Conservation (phyloP, 2,888 invertebrate genomes). For the Diabrotica balteata region DNA sequence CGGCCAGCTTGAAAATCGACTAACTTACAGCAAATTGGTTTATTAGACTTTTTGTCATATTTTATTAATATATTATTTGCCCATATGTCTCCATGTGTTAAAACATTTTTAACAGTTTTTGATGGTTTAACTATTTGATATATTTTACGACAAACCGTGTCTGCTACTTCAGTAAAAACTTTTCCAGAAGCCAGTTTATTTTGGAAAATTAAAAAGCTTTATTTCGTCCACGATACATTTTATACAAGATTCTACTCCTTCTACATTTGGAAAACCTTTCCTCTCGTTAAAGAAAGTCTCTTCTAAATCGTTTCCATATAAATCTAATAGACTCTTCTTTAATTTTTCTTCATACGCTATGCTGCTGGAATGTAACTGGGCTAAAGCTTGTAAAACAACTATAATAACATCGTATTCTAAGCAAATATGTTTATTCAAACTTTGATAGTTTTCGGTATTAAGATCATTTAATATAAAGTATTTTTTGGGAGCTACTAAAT, state of each 20-base stretch:
- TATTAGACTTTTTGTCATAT: conserved; percentile 40
- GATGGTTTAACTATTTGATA: conserved; percentile 54
- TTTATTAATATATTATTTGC: conserved; percentile 64
- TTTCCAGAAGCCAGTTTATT: conserved; percentile 45
- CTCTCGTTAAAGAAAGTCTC: conserved; percentile 46
- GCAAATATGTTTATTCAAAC: conserved; percentile 42
- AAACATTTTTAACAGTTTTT: conserved; percentile 61
- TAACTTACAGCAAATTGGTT: conserved; percentile 50
- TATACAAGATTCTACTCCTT: conserved; percentile 47
- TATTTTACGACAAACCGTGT: conserved; percentile 41
- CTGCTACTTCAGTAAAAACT: conserved; percentile 41
- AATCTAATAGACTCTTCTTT: conserved; percentile 38
- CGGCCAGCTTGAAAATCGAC: conserved; percentile 58
- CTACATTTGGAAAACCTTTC: conserved; percentile 41
- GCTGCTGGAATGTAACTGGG: conserved; percentile 55
- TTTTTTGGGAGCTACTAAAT: conserved; percentile 48
- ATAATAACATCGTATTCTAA: conserved; percentile 49
- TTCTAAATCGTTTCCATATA: conserved; percentile 39
- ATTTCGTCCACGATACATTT: conserved; percentile 48
- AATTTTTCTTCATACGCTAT: conserved; percentile 53
- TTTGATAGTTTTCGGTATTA: conserved; percentile 46
- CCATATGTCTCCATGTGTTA: conserved; percentile 72
- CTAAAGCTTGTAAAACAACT: conserved; percentile 49
- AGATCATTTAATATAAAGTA: conserved; percentile 60
- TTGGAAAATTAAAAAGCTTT: conserved; percentile 46